phyloP scores from a whole-genome alignment of 2,888 invertebrate species.

The Muschampia plurimacula region DNA sequence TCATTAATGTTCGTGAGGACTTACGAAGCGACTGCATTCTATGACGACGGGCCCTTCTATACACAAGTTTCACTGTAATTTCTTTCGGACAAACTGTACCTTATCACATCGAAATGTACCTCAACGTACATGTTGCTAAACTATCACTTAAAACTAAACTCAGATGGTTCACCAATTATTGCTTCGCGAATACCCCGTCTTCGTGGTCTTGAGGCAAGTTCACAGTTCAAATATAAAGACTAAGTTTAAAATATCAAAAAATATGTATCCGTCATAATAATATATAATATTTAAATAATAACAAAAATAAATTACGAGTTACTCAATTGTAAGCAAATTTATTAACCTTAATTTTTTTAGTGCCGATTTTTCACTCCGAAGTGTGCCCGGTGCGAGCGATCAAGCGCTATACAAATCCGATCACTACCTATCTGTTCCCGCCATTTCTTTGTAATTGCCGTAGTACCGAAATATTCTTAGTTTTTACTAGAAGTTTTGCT shows the following conservation, averaged over 20 bases:
- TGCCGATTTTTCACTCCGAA: too few species aligned
- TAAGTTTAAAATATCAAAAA: not conserved
- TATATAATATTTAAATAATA: too few species aligned
- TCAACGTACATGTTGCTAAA: constrained; percentile 24
- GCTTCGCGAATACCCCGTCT: constrained; percentile 18
- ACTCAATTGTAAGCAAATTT: too few species aligned
- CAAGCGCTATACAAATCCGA: too few species aligned
- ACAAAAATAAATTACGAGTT: too few species aligned
- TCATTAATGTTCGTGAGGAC: constrained; percentile 30
- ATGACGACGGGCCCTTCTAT: constrained; percentile 12
- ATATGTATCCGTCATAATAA: too few species aligned
- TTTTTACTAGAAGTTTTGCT: too few species aligned
- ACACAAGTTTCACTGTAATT: constrained; percentile 10
- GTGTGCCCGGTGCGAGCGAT: too few species aligned
- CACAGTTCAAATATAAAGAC: constrained; percentile 1
- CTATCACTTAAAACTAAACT: constrained; percentile 29
- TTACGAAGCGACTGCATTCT: constrained; percentile 18
- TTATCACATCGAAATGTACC: not conserved
- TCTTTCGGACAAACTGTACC: not conserved
- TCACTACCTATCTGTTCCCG: too few species aligned
- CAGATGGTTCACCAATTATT: constrained; percentile 28
- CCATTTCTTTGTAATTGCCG: too few species aligned
- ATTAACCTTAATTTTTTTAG: too few species aligned
- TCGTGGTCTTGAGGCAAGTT: constrained; percentile 1
- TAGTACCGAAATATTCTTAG: too few species aligned